phyloP scores from a whole-genome alignment of 2,888 invertebrate species.

The Catotricha subobsoleta region DNA sequence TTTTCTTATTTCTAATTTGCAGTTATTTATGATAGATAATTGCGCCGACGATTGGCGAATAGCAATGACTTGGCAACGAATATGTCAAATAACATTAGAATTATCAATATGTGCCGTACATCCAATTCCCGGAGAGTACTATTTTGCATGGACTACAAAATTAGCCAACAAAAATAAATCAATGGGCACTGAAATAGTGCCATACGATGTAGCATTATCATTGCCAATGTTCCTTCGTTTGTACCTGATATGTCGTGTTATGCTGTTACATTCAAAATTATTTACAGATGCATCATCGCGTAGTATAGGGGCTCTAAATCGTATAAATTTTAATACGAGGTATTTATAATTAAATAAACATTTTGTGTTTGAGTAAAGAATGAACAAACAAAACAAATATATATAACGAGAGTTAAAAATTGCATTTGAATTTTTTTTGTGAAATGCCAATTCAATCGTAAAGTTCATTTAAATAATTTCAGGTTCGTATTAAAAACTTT shows the following conservation, averaged over 20 bases:
- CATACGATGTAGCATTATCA: slow-evolving; percentile 92
- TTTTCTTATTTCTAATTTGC: too few species aligned
- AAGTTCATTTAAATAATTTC: too few species aligned
- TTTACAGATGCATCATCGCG: slow-evolving; percentile 99
- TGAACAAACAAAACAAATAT: too few species aligned
- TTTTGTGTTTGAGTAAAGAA: too few species aligned
- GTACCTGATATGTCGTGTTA: slow-evolving; percentile 97
- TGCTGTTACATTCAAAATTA: slow-evolving; percentile 97
- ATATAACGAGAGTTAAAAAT: too few species aligned
- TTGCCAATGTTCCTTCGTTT: slow-evolving; percentile 99
- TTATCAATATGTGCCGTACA: slow-evolving; percentile 92
- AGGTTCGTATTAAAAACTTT: slow-evolving; percentile 90
- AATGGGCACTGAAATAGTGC: slow-evolving; percentile 54
- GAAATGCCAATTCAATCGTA: too few species aligned
- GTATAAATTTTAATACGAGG: slow-evolving; percentile 96
- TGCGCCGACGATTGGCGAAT: slow-evolving; percentile 99
- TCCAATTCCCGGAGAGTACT: slow-evolving; percentile 82
- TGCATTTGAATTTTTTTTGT: too few species aligned
- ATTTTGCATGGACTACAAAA: slow-evolving; percentile 92
- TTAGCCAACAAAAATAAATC: slow-evolving; percentile 71
- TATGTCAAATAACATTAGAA: slow-evolving; percentile 81
- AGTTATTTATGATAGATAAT: slow-evolving; percentile 99
- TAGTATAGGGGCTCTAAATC: slow-evolving; percentile 91
- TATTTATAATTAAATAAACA: slow-evolving; percentile 24
- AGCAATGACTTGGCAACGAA: slow-evolving; percentile 97